phyloP scores from a whole-genome alignment of 2,113 vertebrate species.

The Lasiurus borealis region DNA sequence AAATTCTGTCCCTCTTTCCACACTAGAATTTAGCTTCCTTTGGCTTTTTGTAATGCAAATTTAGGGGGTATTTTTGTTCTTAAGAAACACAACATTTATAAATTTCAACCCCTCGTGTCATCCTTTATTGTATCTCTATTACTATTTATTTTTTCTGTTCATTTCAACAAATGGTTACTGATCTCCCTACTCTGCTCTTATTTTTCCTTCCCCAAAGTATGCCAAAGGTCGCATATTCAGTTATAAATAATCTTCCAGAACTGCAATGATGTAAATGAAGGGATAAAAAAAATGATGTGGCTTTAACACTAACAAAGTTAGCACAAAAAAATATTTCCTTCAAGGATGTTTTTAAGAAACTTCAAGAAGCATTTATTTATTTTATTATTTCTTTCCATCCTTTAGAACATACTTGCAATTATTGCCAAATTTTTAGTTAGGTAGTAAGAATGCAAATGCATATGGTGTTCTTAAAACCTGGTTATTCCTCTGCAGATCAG shows the following conservation, averaged over 20 bases:
- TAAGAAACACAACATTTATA: neutral
- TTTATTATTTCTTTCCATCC: neutral
- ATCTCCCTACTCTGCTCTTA: neutral
- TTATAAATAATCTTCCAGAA: neutral
- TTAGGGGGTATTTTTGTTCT: neutral
- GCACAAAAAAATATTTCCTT: neutral
- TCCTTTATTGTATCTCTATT: neutral
- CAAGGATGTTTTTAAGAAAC: slow-evolving; percentile 7
- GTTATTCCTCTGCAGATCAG: neutral
- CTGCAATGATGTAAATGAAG: neutral
- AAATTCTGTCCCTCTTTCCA: neutral
- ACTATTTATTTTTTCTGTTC: slow-evolving; percentile 37
- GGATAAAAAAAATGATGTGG: neutral
- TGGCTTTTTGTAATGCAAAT: neutral
- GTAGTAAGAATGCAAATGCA: neutral
- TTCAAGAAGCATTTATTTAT: neutral
- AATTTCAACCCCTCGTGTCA: neutral
- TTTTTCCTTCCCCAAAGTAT: neutral
- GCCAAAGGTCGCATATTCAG: neutral
- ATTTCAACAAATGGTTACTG: neutral
- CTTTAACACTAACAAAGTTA: neutral
- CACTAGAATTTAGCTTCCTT: neutral
- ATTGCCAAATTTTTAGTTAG: neutral
- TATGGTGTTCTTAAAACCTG: neutral
- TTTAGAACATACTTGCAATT: neutral